A percentile compares a stretch with the other conserved stretches of the same genome.
Conservation (phyloP, 1,140 invertebrate species). For the Trissolcus basalis region DNA sequence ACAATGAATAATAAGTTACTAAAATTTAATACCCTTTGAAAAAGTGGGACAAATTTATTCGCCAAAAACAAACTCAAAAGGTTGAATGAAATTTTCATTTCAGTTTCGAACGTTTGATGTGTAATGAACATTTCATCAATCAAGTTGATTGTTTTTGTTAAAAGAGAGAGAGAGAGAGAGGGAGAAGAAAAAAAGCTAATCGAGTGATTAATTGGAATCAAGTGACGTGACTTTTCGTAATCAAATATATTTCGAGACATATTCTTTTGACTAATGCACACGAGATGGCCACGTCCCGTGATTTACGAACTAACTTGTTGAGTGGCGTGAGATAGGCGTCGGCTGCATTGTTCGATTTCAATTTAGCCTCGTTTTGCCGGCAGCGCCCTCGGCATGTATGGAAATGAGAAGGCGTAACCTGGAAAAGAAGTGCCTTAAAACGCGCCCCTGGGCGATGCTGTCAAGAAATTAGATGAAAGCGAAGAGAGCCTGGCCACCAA, state of each 20-base stretch:
- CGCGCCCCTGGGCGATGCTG: constrained; percentile 41
- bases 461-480: constrained; percentile 55
- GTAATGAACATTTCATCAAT: too few species aligned
- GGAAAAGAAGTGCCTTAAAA: constrained; percentile 55
- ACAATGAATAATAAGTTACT: too few species aligned
- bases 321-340: constrained; percentile 61
- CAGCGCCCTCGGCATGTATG: constrained; percentile 51
- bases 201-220: constrained; percentile 46
- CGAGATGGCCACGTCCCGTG: constrained; percentile 54
- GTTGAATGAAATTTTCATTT: too few species aligned
- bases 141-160: too few species aligned
- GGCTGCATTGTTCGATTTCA: constrained; percentile 56
- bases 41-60: too few species aligned
- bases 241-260: constrained; percentile 50
- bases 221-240: constrained; percentile 42
- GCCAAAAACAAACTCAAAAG: too few species aligned
- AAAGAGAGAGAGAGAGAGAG: too few species aligned
- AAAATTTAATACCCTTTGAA: too few species aligned
- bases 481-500: constrained; percentile 31
- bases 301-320: constrained; percentile 69
- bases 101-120: too few species aligned
- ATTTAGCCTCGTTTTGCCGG: constrained; percentile 53
- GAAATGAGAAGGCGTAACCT: constrained; percentile 58
- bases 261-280: constrained; percentile 51
- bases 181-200: too few species aligned